Base-by-base conservation (phyloP, 92 coral and sea anemone genomes). In the Epizoanthus illoricatus region DNA sequence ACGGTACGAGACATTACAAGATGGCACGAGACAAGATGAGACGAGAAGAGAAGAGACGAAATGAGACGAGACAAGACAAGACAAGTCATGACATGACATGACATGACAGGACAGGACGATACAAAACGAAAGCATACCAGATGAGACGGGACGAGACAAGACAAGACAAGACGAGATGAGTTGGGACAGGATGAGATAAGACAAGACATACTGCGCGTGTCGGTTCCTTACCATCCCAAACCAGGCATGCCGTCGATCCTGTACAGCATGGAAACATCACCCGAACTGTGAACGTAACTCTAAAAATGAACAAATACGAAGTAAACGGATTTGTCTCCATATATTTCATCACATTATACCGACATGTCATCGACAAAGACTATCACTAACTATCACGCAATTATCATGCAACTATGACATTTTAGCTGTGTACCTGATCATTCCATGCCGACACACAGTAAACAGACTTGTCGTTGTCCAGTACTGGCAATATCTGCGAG, bases 211-310 rank as follows among this genome's bases (percentile, higher is more conserved):
- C 3, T 62, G 19, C 6, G 10, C 10, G 13, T 9, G 39, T 64
- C 6, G 10, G 42, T 5, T 82, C 36, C 91, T 70, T 83, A 91
- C 94, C 94, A 91, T 20, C 94, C 94, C 47, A 91, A 66, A 17
- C 94, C 94, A 33, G 94, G 94, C 94, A 91, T 91, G 13, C 91
- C 89, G 41, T 91, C 94, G 64, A 91, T 83, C 75, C 94, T 84
- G 85, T 91, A 91, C 24, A 87, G 81, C 94, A 88, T 88, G n/a
- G 94, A 55, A 23, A 91, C 86, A 63, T 91, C 94, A 19, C 81
- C 70, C 9, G 82, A 87, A 3, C 91, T 88, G 70, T 91, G 90
- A 1, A 76, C 84, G 43, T 91, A 91, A 52, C 94, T 90, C 94
- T 91, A 73, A 43, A 69, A 1, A 69, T 19, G 54, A 86, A 58